A percentile compares a stretch with the other conserved stretches of the same genome.
Conservation (phyloP, 2,797 vertebrate genomes). For the Phoxinus dragarum region DNA sequence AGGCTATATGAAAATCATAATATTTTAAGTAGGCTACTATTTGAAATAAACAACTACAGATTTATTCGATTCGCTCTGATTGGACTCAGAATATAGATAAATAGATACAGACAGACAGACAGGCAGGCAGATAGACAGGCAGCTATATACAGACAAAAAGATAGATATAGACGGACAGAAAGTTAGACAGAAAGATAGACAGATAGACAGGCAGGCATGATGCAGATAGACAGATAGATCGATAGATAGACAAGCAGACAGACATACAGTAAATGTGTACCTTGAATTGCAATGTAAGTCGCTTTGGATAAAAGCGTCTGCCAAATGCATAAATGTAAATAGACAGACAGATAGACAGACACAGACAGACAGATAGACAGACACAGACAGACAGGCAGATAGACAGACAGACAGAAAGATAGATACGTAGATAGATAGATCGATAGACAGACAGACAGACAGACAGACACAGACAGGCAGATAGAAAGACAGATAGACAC, state of each 20-base stretch:
- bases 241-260: no score
- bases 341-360: not conserved
- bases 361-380: not conserved
- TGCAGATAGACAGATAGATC: not conserved
- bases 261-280: not conserved
- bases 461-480: not conserved
- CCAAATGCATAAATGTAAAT: no score
- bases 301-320: no score
- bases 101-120: not conserved
- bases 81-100: not conserved
- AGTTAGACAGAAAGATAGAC: no score
- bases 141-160: no score
- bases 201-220: no score
- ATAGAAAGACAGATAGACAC: no score
- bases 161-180: accelerated
- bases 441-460: accelerated
- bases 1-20: no score
- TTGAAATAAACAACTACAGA: not conserved
- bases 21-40: not conserved
- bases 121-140: accelerated
- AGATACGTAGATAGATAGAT: not conserved
- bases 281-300: no score
- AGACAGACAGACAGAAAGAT: not conserved
- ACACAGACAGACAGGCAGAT: not conserved
- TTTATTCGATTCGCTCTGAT: not conserved